Evolutionary conservation across 2,797 vertebrate genomes (phyloP).

Genomic region (Anolis apletophallus): DNA sequence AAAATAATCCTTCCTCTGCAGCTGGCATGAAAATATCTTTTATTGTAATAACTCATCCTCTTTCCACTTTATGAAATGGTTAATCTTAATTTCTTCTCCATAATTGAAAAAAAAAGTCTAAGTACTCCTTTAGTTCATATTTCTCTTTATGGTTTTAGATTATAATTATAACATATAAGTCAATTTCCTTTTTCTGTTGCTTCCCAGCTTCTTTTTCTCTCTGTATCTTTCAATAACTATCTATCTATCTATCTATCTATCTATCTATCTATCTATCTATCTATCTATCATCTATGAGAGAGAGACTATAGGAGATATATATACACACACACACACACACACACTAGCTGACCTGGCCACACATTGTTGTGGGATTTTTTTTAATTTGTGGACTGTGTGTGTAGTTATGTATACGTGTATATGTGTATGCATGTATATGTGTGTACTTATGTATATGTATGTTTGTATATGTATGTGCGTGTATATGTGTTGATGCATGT

Average conservation of each 20-base stretch:
- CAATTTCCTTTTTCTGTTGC: not conserved
- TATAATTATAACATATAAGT: not conserved
- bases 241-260: not conserved
- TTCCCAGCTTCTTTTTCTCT: not conserved
- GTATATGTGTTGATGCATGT: too few species aligned
- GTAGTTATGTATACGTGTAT: too few species aligned
- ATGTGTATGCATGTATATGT: too few species aligned
- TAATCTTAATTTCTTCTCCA: slow-evolving; percentile 49
- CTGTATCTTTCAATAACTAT: not conserved
- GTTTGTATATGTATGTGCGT: too few species aligned
- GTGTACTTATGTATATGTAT: too few species aligned
- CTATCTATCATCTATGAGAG: not conserved
- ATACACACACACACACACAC: too few species aligned
- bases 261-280: not conserved
- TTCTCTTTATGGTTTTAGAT: not conserved
- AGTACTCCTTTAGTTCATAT: slow-evolving; percentile 30
- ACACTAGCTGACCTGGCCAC: too few species aligned
- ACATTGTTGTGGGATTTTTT: too few species aligned
- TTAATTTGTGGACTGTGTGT: too few species aligned
- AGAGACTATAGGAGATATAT: too few species aligned
- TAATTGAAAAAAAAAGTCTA: slow-evolving; percentile 1
- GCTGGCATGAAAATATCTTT: slow-evolving; percentile 30
- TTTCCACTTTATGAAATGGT: slow-evolving; percentile 48
- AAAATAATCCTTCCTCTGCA: slow-evolving; percentile 59
- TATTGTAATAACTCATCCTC: slow-evolving; percentile 45